A percentile compares a stretch with the other conserved stretches of the same genome.
Evolutionary conservation across 2,888 invertebrate species (phyloP).

Genomic region (Cephus sareptanus): DNA sequence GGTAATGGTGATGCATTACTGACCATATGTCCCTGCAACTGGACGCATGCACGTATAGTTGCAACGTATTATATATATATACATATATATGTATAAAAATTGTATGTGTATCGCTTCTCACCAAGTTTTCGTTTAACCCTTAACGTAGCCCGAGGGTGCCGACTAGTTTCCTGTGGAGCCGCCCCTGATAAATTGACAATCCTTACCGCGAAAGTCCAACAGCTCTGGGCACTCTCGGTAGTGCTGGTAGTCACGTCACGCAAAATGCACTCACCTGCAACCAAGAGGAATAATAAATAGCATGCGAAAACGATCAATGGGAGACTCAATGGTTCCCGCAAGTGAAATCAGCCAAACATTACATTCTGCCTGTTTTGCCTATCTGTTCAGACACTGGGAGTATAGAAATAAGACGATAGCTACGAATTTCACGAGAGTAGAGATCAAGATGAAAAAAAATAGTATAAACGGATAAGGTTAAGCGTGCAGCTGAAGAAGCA

Average conservation of each 20-base stretch:
- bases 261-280: slow-evolving; percentile 29
- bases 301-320: not conserved
- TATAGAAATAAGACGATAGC: not conserved
- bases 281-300: slow-evolving; percentile 15
- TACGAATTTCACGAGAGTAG: not conserved
- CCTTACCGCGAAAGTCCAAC: slow-evolving; percentile 1
- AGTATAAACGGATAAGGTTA: not conserved
- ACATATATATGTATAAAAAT: not conserved
- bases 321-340: not conserved
- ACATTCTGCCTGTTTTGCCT: too few species aligned
- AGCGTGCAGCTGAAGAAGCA: slow-evolving; percentile 28
- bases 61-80: not conserved
- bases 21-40: slow-evolving; percentile 22
- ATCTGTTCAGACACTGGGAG: too few species aligned
- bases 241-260: not conserved
- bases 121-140: slow-evolving; percentile 28
- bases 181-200: slow-evolving; percentile 1
- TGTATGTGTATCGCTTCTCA: not conserved
- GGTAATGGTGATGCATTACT: slow-evolving; percentile 45
- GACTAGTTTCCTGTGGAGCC: slow-evolving; percentile 2
- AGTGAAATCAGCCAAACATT: not conserved
- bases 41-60: not conserved
- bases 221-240: not conserved
- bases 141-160: slow-evolving; percentile 18
- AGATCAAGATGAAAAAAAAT: too few species aligned